Evolutionary conservation across 1,140 invertebrate genomes (phyloP), one percentile per base, ranked within the genome.

Genomic region (Tetramorium alpestre): DNA sequence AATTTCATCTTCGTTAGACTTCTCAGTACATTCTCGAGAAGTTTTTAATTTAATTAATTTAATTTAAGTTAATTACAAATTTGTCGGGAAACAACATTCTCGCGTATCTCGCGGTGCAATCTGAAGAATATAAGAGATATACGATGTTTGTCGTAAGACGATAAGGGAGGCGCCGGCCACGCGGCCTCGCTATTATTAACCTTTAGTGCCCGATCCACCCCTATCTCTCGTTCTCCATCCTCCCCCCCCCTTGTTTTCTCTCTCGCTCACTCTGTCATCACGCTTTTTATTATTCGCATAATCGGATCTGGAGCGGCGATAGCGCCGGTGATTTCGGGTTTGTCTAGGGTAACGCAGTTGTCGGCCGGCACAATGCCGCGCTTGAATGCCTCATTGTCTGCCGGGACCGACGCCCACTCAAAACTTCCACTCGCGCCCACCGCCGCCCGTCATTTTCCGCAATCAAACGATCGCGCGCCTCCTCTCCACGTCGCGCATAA

Each of bases 321-420:
- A 92, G 92, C 91, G 88, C 87, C 92, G 92, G 93, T 94, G 94
- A 94, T 94, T 94, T 94, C 90, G 92, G 94, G 93, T 95, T 95
- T 95, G 94, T 94, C 94, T 95, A 93, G 91, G 91, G 88, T 94
- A 95, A 95, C 92, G 91, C 90, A 93, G 93, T 95, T 95, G 91
- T 93, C 92, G 89, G 87, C 87, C 89, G 51, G 82, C 69, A 94
- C 92, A 94, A 94, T 94, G 92, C 86, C 88, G 67, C 67, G 54
- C 80, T 56, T 94, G 93, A 94, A 94, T 94, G 92, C 92, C 90
- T 94, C 92, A 94, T 94, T 94, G 94, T 94, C 92, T 91, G 91
- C 70, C 88, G 70, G 92, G 89, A 94, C 91, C 91, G 92, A 92
- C 91, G 92, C 91, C 92, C 88, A 93, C 93, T 94, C 92, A 92